Base-by-base conservation (phyloP, 2,888 invertebrate genomes). In the Drosophila mettleri region DNA sequence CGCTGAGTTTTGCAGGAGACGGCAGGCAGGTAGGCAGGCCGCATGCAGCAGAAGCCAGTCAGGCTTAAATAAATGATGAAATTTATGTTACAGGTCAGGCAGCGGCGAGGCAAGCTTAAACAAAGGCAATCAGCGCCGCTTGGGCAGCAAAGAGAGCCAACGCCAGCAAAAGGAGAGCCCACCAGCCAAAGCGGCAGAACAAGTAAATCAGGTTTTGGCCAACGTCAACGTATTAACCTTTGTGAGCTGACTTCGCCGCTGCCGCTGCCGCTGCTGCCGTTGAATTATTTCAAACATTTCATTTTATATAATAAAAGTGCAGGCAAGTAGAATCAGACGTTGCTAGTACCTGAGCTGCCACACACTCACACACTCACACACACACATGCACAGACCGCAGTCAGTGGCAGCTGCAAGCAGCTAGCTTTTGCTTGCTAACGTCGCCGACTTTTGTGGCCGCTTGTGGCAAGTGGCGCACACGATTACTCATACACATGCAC, bases 211-310 rank as follows among this genome's bases (percentile, higher is more conserved):
- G 85, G 85, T 85, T 85, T 77, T 74, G 65, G 69, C 66, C 70
- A 79, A 77, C 74, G 63, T 85, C 78, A 81, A 83, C 70, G 79
- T 78, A 73, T 84, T 82, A 83, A 81, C 83, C 85, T 84, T 82
- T 83, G 62, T 62, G 78, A 16, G 49, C 38, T 38, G 41, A 7
- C 18, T 22, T 14, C 20, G 39, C 33, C 45, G 53, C 31, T 45
- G 33, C 22, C 27, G 58, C 52, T 14, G 31, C 48, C 46, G 66
- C 36, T 41, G 53, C 39, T 60, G 54, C 76, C 63, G 65, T 52
- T 81, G 76, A 81, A 84, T 80, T 82, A 83, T 83, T 84, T 83
- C 68, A 82, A 82, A 78, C 78, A 80, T 83, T 84, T 84, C 73
- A 78, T 78, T 75, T 70, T 61, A 68, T 71, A 72, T 60, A 67